phyloP scores from a whole-genome alignment of 2,113 vertebrate genomes.

The Tetrax tetrax region DNA sequence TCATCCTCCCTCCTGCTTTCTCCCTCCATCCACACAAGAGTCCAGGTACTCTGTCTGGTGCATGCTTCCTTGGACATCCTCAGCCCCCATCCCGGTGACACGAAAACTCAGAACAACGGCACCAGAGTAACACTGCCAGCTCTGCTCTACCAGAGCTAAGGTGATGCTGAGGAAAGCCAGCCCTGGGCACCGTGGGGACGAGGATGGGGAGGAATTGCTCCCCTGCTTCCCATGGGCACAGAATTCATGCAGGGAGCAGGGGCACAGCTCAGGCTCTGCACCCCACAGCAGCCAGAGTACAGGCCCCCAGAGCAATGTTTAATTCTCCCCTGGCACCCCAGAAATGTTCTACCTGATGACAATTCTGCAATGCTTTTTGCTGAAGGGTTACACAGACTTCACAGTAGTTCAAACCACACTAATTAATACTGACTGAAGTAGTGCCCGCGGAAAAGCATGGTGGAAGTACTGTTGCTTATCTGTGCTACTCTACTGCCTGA shows the following conservation, averaged over 20 bases:
- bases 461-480: neutral
- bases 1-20: neutral
- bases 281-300: rapidly evolving
- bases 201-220: neutral
- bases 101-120: neutral
- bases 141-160: neutral
- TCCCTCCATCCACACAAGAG: neutral
- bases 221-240: rapidly evolving
- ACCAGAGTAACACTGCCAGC: rapidly evolving
- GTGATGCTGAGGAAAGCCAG: neutral
- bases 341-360: neutral
- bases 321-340: neutral
- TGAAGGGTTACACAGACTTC: neutral
- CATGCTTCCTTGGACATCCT: neutral
- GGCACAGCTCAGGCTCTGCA: neutral
- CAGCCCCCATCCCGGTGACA: neutral
- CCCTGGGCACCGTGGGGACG: rapidly evolving
- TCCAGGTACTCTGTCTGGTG: rapidly evolving
- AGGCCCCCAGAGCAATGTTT: rapidly evolving
- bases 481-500: neutral
- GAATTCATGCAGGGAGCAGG: neutral
- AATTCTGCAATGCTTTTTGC: neutral
- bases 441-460: neutral
- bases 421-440: neutral
- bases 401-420: neutral